These are phyloP conservation scores for Hydrocynus forskahlii DNA, from an alignment of 2,797 vertebrate species.

Conservation along the genomic window DNA sequence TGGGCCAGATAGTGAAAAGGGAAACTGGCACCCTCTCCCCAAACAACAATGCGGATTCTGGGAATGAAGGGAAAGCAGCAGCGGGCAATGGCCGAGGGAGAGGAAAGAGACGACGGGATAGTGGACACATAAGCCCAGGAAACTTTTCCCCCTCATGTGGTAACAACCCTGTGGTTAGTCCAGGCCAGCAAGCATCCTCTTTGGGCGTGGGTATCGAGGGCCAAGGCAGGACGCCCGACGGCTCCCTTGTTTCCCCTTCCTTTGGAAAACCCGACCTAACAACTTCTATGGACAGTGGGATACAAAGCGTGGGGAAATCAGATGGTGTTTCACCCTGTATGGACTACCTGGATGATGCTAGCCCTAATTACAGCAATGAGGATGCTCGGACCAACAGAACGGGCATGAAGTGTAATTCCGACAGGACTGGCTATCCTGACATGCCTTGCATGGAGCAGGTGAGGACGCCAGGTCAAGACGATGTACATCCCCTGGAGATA, in stretches of 20 bases:
- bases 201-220: constrained; percentile 77
- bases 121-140: constrained; percentile 95
- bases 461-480: constrained; percentile 93
- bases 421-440: constrained; percentile 86
- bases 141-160: constrained; percentile 87
- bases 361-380: constrained; percentile 90
- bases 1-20: constrained; percentile 82
- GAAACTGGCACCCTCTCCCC: constrained; percentile 93
- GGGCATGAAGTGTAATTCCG: constrained; percentile 81
- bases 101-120: constrained; percentile 98
- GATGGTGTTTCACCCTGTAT: constrained; percentile 91
- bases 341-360: constrained; percentile 94
- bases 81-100: constrained; percentile 89
- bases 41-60: constrained; percentile 91
- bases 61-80: constrained; percentile 89
- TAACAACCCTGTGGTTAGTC: constrained; percentile 88
- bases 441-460: constrained; percentile 94
- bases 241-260: constrained; percentile 92
- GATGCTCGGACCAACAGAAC: constrained; percentile 82
- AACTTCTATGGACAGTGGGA: constrained; percentile 93
- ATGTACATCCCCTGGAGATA: constrained; percentile 98
- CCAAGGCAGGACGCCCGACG: constrained; percentile 88
- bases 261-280: constrained; percentile 95
- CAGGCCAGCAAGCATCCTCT: constrained; percentile 82
- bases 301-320: constrained; percentile 93